Conservation (phyloP, 2,113 vertebrate genomes). For the Gobiocypris rarus region DNA sequence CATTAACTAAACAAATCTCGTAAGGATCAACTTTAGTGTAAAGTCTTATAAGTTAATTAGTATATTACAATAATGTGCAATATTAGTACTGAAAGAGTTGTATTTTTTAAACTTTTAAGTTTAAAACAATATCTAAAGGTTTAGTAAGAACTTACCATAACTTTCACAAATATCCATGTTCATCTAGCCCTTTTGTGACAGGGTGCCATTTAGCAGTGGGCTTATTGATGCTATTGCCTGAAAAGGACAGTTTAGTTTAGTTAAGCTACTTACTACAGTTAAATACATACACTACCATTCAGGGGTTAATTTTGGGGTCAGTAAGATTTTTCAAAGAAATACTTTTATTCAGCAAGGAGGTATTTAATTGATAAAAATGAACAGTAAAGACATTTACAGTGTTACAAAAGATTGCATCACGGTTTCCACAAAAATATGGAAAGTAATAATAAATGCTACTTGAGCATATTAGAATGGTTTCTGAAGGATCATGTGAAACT, state of each 20-base stretch:
- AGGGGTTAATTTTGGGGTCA: neutral
- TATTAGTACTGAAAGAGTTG: neutral
- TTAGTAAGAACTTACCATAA: constrained; percentile 31
- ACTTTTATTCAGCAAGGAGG: neutral
- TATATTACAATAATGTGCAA: neutral
- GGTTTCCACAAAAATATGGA: neutral
- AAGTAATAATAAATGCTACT: neutral
- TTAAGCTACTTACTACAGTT: neutral
- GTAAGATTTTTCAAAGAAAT: neutral
- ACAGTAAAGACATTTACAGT: too few relatives aligned
- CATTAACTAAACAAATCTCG: neutral
- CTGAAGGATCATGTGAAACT: neutral
- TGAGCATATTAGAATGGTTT: neutral
- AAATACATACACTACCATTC: neutral
- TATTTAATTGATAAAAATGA: too few relatives aligned
- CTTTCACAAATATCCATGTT: constrained; percentile 78
- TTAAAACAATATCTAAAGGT: neutral
- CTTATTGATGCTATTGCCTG: constrained; percentile 80
- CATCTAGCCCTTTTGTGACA: constrained; percentile 78
- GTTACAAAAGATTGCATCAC: neutral
- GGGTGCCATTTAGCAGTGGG: constrained; percentile 81
- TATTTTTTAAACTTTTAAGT: neutral
- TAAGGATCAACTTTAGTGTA: too few relatives aligned
- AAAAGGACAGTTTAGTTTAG: constrained; percentile 34
- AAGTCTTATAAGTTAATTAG: neutral